phyloP scores from a whole-genome alignment of 1,140 invertebrate genomes.

The Aricia agestis region DNA sequence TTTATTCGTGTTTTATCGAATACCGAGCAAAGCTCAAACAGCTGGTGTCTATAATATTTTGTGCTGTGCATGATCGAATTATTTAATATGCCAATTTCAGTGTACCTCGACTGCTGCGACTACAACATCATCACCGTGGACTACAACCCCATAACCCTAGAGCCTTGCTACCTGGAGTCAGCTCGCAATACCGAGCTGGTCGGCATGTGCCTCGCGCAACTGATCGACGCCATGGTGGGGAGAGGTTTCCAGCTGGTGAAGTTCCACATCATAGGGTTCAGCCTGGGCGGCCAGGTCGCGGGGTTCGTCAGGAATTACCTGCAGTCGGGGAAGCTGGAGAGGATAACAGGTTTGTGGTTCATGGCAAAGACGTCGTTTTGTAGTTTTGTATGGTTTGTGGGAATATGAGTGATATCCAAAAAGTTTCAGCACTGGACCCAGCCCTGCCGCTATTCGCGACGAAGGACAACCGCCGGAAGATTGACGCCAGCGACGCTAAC shows the following conservation, averaged over 20 bases:
- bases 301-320: slow-evolving; percentile 85
- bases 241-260: slow-evolving; percentile 76
- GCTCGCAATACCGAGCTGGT: slow-evolving; percentile 76
- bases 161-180: slow-evolving; percentile 78
- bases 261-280: slow-evolving; percentile 93
- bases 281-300: slow-evolving; percentile 91
- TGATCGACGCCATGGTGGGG: slow-evolving; percentile 79
- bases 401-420: no score
- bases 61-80: no score
- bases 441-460: slow-evolving; percentile 78
- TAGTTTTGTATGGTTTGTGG: no score
- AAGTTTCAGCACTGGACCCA: slow-evolving; percentile 80
- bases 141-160: slow-evolving; percentile 74
- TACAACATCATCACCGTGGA: slow-evolving; percentile 81
- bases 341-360: slow-evolving; percentile 35
- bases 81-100: slow-evolving; percentile 44
- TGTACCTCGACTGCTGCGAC: slow-evolving; percentile 73
- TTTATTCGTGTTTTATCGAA: no score
- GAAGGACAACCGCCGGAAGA: slow-evolving; percentile 51
- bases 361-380: no score
- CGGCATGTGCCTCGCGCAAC: slow-evolving; percentile 77
- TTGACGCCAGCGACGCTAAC: slow-evolving; percentile 79
- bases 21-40: no score
- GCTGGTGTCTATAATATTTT: no score
- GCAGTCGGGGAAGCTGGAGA: slow-evolving; percentile 61